phyloP scores from a whole-genome alignment of 2,797 vertebrate genomes.

The Acanthopagrus latus region DNA sequence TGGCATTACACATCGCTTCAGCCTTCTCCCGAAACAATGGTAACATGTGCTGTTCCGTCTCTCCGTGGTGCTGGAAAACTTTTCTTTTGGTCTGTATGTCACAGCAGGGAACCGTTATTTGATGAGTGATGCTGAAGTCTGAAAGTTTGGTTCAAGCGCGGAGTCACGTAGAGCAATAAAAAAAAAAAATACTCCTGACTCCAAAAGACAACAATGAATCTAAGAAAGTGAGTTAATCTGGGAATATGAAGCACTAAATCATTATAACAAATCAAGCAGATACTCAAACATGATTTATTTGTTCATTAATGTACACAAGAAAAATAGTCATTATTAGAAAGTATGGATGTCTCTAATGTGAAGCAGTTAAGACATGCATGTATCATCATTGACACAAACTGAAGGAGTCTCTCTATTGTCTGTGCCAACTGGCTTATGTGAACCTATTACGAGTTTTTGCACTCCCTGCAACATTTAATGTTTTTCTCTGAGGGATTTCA shows the following conservation, averaged over 20 bases:
- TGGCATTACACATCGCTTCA: conserved; percentile 5
- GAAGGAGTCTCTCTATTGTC: conserved; percentile 1
- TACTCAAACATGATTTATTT: conserved; percentile 5
- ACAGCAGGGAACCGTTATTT: conserved; percentile 39
- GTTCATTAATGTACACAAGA: not conserved
- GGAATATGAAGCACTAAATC: conserved; percentile 16
- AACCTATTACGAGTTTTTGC: conserved; percentile 22
- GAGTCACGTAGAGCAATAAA: conserved; percentile 14
- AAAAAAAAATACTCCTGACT: conserved; percentile 6
- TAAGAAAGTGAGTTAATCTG: not conserved
- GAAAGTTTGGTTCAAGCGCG: conserved; percentile 7
- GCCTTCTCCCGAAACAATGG: conserved; percentile 25
- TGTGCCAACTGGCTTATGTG: conserved; percentile 15
- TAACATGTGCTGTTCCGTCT: conserved; percentile 19
- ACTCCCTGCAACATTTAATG: conserved; percentile 17
- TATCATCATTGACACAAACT: conserved; percentile 2
- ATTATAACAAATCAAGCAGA: conserved; percentile 11
- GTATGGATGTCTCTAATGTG: not conserved
- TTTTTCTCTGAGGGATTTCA: conserved; percentile 32
- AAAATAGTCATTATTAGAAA: not conserved
- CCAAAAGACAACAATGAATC: conserved; percentile 10
- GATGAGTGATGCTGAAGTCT: conserved; percentile 29
- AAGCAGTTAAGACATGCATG: not conserved
- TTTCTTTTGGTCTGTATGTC: conserved; percentile 7
- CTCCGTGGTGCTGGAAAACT: conserved; percentile 9